These are phyloP conservation scores for Formica exsecta DNA, from an alignment of 1,140 invertebrate genomes.

Conservation along the genomic window DNA sequence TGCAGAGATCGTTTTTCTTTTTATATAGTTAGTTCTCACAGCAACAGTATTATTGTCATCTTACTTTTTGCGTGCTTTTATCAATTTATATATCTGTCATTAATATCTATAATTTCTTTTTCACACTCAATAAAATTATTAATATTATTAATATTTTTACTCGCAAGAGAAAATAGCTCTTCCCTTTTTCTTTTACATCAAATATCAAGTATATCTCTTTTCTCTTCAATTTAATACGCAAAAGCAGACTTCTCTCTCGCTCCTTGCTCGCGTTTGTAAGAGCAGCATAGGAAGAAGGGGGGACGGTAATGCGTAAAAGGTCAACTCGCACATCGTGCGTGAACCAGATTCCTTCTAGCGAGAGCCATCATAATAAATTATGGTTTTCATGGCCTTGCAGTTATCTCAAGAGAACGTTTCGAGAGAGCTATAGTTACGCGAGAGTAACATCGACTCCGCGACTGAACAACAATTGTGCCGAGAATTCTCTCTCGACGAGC, in stretches of 20 bases:
- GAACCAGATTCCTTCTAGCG: slow-evolving; percentile 81
- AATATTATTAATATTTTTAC: background rate
- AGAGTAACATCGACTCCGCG: slow-evolving; percentile 52
- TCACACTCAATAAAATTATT: no score
- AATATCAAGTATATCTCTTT: slow-evolving; percentile 17
- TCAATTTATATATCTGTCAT: no score
- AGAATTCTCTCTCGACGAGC: background rate
- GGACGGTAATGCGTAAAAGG: slow-evolving; percentile 70
- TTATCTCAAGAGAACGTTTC: slow-evolving; percentile 79
- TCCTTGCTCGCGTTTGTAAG: slow-evolving; percentile 33
- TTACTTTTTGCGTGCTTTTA: no score
- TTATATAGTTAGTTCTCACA: no score
- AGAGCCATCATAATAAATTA: slow-evolving; percentile 84
- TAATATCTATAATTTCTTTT: no score
- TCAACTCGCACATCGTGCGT: slow-evolving; percentile 67
- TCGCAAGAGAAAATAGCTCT: background rate
- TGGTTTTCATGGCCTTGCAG: slow-evolving; percentile 83
- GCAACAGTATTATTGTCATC: no score
- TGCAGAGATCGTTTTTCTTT: no score
- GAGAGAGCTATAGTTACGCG: slow-evolving; percentile 69
- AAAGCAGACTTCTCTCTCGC: slow-evolving; percentile 50
- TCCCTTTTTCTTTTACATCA: slow-evolving; percentile 13
- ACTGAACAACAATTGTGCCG: slow-evolving; percentile 1
- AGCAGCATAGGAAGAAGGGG: slow-evolving; percentile 44
- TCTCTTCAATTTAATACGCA: background rate